Evolutionary conservation across 1,140 invertebrate species (phyloP), one percentile per base, ranked within the genome.

Genomic region (Aphidius ervi): DNA sequence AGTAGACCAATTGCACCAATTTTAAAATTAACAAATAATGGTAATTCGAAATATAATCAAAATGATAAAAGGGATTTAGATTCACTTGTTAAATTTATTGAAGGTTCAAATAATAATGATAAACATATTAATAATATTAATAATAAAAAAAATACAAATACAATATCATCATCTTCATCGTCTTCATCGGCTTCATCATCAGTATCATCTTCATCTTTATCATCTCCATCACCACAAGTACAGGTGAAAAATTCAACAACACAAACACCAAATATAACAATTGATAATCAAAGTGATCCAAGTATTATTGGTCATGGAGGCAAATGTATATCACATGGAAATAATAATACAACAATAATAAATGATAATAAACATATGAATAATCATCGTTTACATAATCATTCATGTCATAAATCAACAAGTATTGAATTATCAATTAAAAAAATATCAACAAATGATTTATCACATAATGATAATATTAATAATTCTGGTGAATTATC

Each of bases 61-160:
- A 65, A 66, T 46, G 74, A 78, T 65, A 63, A 72, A 4, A 74
- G 81, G 64, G 81, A 82, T 60, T 70, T 88, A 4, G 85, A 88
- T 58, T 83, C 83, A 42, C 67, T 88, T 16, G 67, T 88, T 1
- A 81, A 86, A 55, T 88, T 83, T 66, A 88, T 89, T n/a, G n/a
- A n/a, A n/a, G n/a, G 23, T 2, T 23, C 23, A 23, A 82, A 78
- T 65, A 76, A 80, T 50, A 0, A 20, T 50, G 31, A 53, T 31
- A 50, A 40, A 16, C 31, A 31, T 3, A 79, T 79, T 59, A 80
- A 77, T 68, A 79, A 85, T 71, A 81, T 81, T 39, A 88, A 87
- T 67, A 84, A 84, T 47, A 84, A 85, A 16, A 87, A 88, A 70
- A 82, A 86, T 68, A 85, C 85, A 10, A 71, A 37, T 10, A n/a